Evolutionary conservation across 2,797 vertebrate species (phyloP), one percentile per base, ranked within the genome.

Genomic region (Florisuga fusca): DNA sequence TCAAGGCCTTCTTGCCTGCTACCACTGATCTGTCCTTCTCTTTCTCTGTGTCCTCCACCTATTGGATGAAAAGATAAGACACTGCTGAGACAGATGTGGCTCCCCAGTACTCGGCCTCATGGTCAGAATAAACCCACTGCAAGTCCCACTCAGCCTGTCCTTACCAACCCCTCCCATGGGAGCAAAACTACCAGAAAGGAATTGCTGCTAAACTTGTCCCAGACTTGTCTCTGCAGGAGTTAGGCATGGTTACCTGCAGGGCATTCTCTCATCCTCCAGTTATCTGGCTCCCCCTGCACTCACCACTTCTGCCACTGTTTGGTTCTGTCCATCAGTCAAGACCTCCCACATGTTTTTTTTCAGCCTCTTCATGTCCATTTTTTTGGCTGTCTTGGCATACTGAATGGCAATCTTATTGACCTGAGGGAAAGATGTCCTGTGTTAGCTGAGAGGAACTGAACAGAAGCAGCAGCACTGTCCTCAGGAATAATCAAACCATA

Each of bases 361-460:
- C 25, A 99, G 89, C 64, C 97, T 98, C 95, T 98, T 99, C 99
- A 99, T 99, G 96, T 99, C 99, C 99, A 99, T 99, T 97, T 98
- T 99, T 96, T 99, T 99, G 79, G 99, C 99, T 0, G 96, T 99
- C 95, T 98, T 99, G 8, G 99, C 99, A 9, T 99, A 99, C 22
- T 98, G 99, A 84, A 99, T 98, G 66, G 98, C 98, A 71, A 99
- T 98, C 89, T 98, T 99, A 86, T 98, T 99, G 84, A 99, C 97
- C 99, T 99, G 85, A 36, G 95, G 74, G 68, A 14, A 69, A 57
- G 46, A 38, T 6, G 48, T 0, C 27, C 2, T 12, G 50, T 43
- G 20, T 53, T 34, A 31, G 53, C 7, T 8, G 19, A 58, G 61
- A 51, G 55, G 26, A 66, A 6, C 38, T 5, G 19, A 61, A 53